Conservation (phyloP, 2,797 vertebrate genomes). For the Enteromius fasciolatus region DNA sequence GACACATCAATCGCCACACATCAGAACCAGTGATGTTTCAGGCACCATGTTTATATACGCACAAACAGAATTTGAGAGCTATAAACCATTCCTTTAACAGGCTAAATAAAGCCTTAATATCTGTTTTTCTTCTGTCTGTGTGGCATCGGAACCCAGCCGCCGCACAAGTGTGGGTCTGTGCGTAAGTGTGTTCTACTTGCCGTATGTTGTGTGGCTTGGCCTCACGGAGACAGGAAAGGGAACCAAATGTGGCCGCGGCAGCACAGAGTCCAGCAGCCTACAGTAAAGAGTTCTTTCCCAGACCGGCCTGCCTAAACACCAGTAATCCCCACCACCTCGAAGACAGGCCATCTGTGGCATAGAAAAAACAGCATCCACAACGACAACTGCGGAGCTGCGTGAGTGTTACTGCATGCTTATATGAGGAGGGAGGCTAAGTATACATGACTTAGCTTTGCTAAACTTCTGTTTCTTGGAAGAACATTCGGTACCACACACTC, state of each 20-base stretch:
- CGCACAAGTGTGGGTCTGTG: conserved; percentile 30
- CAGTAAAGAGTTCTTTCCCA: conserved; percentile 69
- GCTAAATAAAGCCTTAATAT: background rate
- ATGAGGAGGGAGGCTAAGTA: conserved; percentile 35
- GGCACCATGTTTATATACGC: background rate
- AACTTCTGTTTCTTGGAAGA: conserved; percentile 59
- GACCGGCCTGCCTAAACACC: conserved; percentile 61
- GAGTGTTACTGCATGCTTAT: conserved; percentile 30
- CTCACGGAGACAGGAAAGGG: conserved; percentile 52
- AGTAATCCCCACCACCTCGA: conserved; percentile 63
- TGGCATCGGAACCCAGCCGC: background rate
- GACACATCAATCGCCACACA: background rate
- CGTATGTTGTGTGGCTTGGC: conserved; percentile 56
- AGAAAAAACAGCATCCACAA: conserved; percentile 15
- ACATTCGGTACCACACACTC: conserved; percentile 47
- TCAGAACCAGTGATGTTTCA: background rate
- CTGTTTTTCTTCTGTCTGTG: conserved; percentile 16
- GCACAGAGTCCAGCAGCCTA: conserved; percentile 67
- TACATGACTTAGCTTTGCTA: conserved; percentile 31
- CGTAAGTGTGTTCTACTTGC: conserved; percentile 29
- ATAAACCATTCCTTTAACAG: background rate
- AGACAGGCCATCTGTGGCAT: conserved; percentile 58
- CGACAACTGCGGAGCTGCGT: conserved; percentile 22
- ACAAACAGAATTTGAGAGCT: background rate
- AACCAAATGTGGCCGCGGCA: conserved; percentile 58